Percentiles rank a stretch among this genome's conserved stretches.
phyloP scores from a whole-genome alignment of 53 echinoderm and acorn worm genomes.

The Holothuria scabra region DNA sequence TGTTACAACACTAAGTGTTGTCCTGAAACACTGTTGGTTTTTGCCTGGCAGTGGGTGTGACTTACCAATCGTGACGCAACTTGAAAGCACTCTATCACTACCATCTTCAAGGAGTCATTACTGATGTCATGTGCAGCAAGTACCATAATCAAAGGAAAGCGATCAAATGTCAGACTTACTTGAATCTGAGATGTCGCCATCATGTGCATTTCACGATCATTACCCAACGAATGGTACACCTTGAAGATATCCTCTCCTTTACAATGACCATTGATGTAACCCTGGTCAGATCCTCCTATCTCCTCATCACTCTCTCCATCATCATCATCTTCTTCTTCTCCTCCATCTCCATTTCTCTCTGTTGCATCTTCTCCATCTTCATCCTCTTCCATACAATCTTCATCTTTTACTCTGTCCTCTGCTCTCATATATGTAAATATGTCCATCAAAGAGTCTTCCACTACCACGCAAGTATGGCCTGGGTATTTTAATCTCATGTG shows the following conservation, averaged over 20 bases:
- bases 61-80: no score
- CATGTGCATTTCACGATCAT: conserved; percentile 78
- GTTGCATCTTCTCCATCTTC: conserved; percentile 35
- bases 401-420: conserved; percentile 50
- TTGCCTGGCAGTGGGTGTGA: no score
- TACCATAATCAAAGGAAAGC: no score
- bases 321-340: conserved; percentile 43
- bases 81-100: no score
- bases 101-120: no score
- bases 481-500: conserved; percentile 32
- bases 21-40: no score
- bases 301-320: not conserved
- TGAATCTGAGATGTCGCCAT: conserved; percentile 60
- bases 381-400: conserved; percentile 40
- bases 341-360: conserved; percentile 37
- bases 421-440: conserved; percentile 3
- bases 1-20: no score
- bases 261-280: conserved; percentile 10
- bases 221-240: conserved; percentile 75
- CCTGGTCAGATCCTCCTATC: not conserved
- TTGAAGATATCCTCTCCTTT: conserved; percentile 24
- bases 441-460: not conserved
- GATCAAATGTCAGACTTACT: conserved; percentile 46
- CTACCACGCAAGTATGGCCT: conserved; percentile 42
- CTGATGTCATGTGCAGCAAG: no score